A percentile compares a stretch with the other conserved stretches of the same genome.
phyloP scores from a whole-genome alignment of 2,797 vertebrate species.

The Oryzias dopingdopingensis region DNA sequence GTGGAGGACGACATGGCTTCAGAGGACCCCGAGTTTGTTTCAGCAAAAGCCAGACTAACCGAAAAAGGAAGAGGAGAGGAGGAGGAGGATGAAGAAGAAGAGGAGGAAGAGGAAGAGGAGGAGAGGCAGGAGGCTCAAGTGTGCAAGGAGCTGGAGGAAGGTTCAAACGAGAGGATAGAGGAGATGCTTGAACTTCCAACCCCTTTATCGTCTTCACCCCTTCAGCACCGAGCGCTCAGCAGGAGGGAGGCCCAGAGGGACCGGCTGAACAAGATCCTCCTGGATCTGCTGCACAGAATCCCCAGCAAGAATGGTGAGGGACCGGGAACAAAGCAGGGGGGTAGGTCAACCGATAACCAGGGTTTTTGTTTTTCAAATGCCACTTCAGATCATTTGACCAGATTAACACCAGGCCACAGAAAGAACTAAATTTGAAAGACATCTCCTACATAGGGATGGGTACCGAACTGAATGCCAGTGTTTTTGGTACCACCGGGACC shows the following conservation, averaged over 20 bases:
- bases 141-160: constrained; percentile 69
- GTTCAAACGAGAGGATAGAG: constrained; percentile 71
- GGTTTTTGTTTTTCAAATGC: constrained; percentile 18
- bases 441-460: no score
- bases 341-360: constrained; percentile 53
- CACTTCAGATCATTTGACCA: neutral
- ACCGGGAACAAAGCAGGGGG: constrained; percentile 59
- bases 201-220: constrained; percentile 66
- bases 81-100: constrained; percentile 51
- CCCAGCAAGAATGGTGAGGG: constrained; percentile 95
- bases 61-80: constrained; percentile 71
- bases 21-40: constrained; percentile 50
- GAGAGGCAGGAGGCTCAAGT: constrained; percentile 54
- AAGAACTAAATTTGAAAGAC: no score
- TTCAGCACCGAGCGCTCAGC: constrained; percentile 78
- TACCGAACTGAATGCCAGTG: no score
- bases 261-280: constrained; percentile 92
- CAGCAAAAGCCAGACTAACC: constrained; percentile 66
- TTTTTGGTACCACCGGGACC: no score
- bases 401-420: neutral
- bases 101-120: constrained; percentile 55
- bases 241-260: constrained; percentile 86
- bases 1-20: constrained; percentile 53
- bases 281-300: constrained; percentile 89
- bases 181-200: constrained; percentile 71